Conservation (phyloP, 2,797 vertebrate genomes). For the Sciurus carolinensis region DNA sequence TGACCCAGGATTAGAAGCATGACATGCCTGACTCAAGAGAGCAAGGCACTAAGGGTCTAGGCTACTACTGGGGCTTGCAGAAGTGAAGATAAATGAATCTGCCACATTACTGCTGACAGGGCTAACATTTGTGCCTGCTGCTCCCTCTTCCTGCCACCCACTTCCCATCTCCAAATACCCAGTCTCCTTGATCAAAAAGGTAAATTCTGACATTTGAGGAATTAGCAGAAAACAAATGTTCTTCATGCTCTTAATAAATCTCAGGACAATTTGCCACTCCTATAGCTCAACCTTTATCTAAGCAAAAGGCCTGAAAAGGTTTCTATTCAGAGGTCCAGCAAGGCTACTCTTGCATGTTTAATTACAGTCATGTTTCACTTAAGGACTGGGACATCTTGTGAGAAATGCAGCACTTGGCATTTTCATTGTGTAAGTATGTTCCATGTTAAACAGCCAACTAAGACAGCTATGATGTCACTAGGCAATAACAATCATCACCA, state of each 20-base stretch:
- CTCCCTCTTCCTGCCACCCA: too few species aligned
- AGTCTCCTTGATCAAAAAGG: not conserved
- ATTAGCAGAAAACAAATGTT: not conserved
- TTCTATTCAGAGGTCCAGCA: not conserved
- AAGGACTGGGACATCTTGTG: not conserved
- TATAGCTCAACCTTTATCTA: not conserved
- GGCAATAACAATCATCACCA: not conserved
- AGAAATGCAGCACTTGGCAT: not conserved
- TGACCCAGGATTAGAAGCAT: not conserved
- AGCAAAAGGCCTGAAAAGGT: not conserved
- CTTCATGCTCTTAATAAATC: not conserved
- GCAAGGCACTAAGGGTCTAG: not conserved
- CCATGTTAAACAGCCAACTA: not conserved
- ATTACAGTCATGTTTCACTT: not conserved
- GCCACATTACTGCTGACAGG: not conserved
- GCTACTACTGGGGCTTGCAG: not conserved
- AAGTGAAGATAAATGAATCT: not conserved
- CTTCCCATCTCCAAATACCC: too few species aligned
- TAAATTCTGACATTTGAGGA: not conserved
- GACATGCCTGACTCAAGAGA: not conserved
- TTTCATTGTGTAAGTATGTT: not conserved
- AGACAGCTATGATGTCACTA: not conserved
- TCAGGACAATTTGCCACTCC: not conserved
- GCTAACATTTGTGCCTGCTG: not conserved
- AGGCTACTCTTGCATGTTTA: not conserved